Conservation (phyloP, 2,797 vertebrate species). For the Macroramphosus scolopax region DNA sequence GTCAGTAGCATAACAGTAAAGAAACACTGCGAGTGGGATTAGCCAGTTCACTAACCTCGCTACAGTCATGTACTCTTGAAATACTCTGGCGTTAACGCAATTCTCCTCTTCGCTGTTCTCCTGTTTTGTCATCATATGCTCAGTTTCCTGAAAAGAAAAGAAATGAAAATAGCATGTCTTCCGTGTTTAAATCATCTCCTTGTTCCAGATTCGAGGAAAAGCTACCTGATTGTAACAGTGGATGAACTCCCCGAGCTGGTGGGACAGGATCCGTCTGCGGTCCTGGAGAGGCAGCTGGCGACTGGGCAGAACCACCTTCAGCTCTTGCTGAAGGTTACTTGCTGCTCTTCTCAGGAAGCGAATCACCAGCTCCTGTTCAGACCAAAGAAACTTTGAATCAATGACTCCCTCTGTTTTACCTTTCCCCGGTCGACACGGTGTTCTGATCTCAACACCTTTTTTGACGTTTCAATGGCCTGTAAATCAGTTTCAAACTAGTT, state of each 20-base stretch:
- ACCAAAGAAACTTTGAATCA: constrained; percentile 26
- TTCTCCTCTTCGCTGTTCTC: constrained; percentile 76
- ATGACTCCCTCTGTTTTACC: too few species aligned
- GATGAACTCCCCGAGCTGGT: constrained; percentile 90
- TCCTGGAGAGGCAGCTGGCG: constrained; percentile 79
- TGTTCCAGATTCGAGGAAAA: constrained; percentile 1
- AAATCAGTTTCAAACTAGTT: constrained; percentile 28
- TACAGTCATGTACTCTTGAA: constrained; percentile 85
- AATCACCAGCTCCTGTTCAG: constrained; percentile 87
- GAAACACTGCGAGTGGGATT: constrained; percentile 24
- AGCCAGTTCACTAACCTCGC: constrained; percentile 83
- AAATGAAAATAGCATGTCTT: constrained; percentile 16
- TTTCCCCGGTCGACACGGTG: too few species aligned
- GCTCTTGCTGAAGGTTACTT: constrained; percentile 86
- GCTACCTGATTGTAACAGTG: constrained; percentile 86
- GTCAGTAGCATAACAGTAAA: constrained; percentile 24
- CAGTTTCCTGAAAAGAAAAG: constrained; percentile 84
- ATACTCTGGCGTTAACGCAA: constrained; percentile 82
- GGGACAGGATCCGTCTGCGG: constrained; percentile 86
- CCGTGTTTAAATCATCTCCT: constrained; percentile 11
- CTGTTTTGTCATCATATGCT: constrained; percentile 81
- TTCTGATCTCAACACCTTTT: too few species aligned
- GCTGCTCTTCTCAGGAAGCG: constrained; percentile 91
- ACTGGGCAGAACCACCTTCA: constrained; percentile 84
- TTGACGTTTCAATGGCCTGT: too few species aligned